A percentile compares a stretch with the other conserved stretches of the same genome.
phyloP scores from a whole-genome alignment of 2,113 vertebrate species.

The Scolopax mira region DNA sequence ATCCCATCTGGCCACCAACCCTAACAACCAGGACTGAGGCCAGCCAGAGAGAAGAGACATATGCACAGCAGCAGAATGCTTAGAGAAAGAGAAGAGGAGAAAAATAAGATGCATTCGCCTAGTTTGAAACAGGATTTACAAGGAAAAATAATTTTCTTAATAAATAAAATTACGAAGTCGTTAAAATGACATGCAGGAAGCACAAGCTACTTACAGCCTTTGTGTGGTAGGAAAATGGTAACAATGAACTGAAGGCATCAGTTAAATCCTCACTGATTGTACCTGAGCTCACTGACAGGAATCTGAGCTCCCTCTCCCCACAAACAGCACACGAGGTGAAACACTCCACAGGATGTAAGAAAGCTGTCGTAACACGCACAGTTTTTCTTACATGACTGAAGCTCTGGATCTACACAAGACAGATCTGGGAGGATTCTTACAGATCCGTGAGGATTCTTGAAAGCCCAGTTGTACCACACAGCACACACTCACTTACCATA shows the following conservation, averaged over 20 bases:
- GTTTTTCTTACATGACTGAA: not conserved
- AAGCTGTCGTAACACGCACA: not conserved
- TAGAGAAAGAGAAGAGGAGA: not conserved
- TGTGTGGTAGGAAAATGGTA: not conserved
- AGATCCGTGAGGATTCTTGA: not conserved
- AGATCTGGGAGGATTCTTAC: not conserved
- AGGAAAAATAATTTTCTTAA: not conserved
- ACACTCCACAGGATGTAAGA: not conserved
- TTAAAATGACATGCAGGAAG: not conserved
- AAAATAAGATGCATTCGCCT: conserved; percentile 19
- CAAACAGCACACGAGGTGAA: not conserved
- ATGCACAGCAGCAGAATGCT: conserved; percentile 46
- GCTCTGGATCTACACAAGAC: not conserved
- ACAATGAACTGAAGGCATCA: not conserved
- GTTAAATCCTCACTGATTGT: not conserved
- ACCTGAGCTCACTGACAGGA: not conserved
- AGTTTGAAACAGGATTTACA: not conserved
- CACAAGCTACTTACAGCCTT: not conserved
- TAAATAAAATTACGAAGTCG: not conserved
- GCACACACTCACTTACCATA: conserved; percentile 82
- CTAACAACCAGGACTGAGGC: conserved; percentile 40
- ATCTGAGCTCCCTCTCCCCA: not conserved
- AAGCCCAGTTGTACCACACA: not conserved
- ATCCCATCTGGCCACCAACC: conserved; percentile 54
- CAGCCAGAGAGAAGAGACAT: conserved; percentile 40